These are phyloP conservation scores for Drosophila sturtevanti DNA, from an alignment of 1,140 invertebrate species.

Conservation along the genomic window DNA sequence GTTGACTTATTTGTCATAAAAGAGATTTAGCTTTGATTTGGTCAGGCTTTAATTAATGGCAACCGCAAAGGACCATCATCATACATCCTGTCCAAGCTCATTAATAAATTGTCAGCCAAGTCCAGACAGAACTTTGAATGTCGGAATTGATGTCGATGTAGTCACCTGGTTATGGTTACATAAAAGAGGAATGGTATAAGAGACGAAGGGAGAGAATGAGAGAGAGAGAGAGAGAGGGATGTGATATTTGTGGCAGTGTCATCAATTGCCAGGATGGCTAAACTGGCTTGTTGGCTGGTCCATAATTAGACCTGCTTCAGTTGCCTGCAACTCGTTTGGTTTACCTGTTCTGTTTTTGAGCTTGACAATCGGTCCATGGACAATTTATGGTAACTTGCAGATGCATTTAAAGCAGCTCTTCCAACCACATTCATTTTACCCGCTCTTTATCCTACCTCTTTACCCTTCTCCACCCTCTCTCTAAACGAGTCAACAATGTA, in stretches of 20 bases:
- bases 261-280: conserved; percentile 38
- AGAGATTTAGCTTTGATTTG: conserved; percentile 32
- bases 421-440: neutral
- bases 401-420: conserved; percentile 17
- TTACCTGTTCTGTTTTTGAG: conserved; percentile 13
- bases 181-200: conserved; percentile 1
- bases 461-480: neutral
- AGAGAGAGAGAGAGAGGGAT: neutral
- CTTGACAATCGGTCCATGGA: conserved; percentile 47
- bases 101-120: conserved; percentile 54
- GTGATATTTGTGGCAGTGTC: conserved; percentile 19
- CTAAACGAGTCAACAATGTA: conserved; percentile 50
- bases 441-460: neutral
- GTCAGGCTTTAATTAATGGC: conserved; percentile 55
- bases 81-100: conserved; percentile 28
- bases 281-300: conserved; percentile 19
- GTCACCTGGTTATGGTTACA: conserved; percentile 20
- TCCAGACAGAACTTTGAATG: neutral
- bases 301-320: conserved; percentile 60
- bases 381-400: conserved; percentile 55
- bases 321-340: neutral
- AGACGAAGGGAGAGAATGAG: neutral
- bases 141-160: conserved; percentile 25
- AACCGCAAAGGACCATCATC: neutral
- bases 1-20: conserved; percentile 14